phyloP scores from a whole-genome alignment of 2,113 vertebrate genomes.

The Grantiella picta region DNA sequence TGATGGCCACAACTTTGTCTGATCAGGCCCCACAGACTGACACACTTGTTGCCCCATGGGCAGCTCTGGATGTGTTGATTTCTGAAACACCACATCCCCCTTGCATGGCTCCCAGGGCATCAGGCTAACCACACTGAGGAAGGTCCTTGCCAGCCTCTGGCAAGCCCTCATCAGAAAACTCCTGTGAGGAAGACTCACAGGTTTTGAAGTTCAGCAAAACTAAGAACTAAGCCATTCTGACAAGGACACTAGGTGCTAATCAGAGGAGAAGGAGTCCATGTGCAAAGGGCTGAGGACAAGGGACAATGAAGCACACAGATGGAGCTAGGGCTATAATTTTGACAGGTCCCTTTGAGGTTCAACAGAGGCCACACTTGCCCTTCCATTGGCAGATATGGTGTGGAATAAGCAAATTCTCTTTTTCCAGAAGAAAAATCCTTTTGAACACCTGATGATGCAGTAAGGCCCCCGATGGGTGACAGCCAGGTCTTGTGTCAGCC shows the following conservation, averaged over 20 bases:
- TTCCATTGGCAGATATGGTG: not conserved
- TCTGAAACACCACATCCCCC: not conserved
- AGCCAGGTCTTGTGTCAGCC: not conserved
- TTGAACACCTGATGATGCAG: not conserved
- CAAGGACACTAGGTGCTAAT: not conserved
- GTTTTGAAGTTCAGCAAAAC: not conserved
- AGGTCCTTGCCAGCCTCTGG: not conserved
- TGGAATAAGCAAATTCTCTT: not conserved
- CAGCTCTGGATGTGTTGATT: not conserved
- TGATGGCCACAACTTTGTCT: not conserved
- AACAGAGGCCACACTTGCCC: not conserved
- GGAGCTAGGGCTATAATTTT: not conserved
- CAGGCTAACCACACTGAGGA: not conserved
- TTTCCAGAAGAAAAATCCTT: not conserved
- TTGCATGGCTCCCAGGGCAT: not conserved
- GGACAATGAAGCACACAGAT: not conserved
- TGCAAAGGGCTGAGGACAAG: not conserved
- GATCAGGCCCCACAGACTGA: not conserved
- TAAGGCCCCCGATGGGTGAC: not conserved
- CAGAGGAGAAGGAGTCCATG: not conserved
- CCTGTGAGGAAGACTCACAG: not conserved
- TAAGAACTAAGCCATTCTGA: not conserved
- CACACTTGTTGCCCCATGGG: not conserved
- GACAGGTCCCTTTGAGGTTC: not conserved
- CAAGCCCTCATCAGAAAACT: not conserved